Base-by-base conservation (phyloP, 1,140 invertebrate species). In the Branchinecta lynchi region DNA sequence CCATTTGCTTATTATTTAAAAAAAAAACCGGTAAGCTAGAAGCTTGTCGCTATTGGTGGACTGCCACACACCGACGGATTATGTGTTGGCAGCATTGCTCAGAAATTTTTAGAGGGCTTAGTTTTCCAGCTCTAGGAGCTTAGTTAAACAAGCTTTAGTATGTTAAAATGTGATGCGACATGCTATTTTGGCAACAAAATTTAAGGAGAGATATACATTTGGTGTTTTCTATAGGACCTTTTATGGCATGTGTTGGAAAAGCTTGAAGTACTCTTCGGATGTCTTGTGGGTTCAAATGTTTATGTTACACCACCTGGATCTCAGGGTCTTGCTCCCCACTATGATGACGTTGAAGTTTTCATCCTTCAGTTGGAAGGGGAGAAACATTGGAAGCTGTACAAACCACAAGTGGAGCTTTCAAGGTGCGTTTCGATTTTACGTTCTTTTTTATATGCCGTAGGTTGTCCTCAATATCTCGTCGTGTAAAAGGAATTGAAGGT, bases 271-370 rank as follows among this genome's bases (percentile, higher is more conserved):
- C 68, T 70, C 46, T 74, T 72, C 45, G 67, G 60, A 15, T 73
- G 72, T 43, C 70, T 73, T 46, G 72, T 73, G 0, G 74, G 75
- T 67, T 70, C 75, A 69, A 74, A 70, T 72, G 82, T 82, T 51
- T 85, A 85, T 73, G 74, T 85, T 10, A 84, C 84, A 21, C 84
- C 84, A 9, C 76, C 82, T 70, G 81, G 79, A 8, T 78, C 81
- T 44, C 82, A 84, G 74, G 84, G 84, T 0, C 84, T 85, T 79
- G 83, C 84, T 51, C 84, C 84, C 7, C 84, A 85, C 75, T 85
- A 80, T 77, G 84, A 86, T 77, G 85, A 86, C 71, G 85, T 86
- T 72, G 85, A 86, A 73, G 85, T 83, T n/a, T 86, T 86, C 76
- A 77, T 86, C 68, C 73, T 86, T n/a, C 84, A 86, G 73, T 72